Conservation (phyloP, 2,888 invertebrate species). For the Lepidocyrtinus sp. region DNA sequence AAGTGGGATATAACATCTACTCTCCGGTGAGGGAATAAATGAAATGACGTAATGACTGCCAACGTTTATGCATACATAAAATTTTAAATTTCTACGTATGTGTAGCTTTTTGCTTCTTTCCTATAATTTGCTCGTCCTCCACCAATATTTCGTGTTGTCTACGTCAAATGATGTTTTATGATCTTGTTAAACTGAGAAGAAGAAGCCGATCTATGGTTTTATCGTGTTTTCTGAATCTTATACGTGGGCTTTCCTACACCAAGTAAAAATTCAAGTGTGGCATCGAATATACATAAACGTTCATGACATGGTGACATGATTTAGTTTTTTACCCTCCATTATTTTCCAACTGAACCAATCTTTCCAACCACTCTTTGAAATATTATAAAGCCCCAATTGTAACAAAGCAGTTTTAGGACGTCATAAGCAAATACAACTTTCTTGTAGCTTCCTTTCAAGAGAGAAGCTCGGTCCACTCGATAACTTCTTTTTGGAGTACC, state of each 20-base stretch:
- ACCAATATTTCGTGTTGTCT: conserved; percentile 11
- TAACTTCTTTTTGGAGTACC: neutral
- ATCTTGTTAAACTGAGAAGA: conserved; percentile 9
- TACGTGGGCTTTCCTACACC: neutral
- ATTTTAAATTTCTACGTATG: no score
- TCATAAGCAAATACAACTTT: neutral
- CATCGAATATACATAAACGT: conserved; percentile 22
- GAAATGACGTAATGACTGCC: conserved; percentile 8
- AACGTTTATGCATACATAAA: no score
- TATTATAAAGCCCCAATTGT: neutral
- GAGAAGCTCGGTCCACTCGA: no score
- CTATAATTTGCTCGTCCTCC: conserved; percentile 3
- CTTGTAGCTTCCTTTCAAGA: no score
- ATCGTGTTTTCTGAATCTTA: neutral
- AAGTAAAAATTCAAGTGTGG: neutral
- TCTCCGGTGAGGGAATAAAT: neutral
- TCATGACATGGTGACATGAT: conserved; percentile 51
- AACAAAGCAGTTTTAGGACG: neutral
- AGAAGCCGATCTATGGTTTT: neutral
- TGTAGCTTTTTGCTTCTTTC: neutral
- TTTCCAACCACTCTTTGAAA: neutral
- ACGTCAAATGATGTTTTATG: conserved; percentile 8
- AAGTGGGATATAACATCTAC: neutral
- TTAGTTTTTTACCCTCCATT: conserved; percentile 25
- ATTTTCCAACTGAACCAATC: neutral